Evolutionary conservation across 2,888 invertebrate genomes (phyloP).

Genomic region (Rhogogaster chlorosoma): DNA sequence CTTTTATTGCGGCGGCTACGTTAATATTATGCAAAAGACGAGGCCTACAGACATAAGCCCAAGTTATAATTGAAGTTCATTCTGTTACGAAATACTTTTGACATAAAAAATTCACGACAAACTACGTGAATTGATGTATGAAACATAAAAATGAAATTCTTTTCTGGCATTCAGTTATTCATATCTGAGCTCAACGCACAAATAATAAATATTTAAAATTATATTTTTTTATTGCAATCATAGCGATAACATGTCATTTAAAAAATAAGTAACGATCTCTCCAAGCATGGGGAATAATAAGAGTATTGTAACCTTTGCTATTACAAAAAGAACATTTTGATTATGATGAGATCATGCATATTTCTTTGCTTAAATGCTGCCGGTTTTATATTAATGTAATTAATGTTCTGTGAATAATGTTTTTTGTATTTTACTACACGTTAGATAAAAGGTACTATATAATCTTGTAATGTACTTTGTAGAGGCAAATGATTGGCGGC

Average conservation of each 20-base stretch:
- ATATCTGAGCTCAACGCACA: conserved; percentile 11
- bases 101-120: background rate
- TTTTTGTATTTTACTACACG: conserved; percentile 26
- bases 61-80: background rate
- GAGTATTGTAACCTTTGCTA: background rate
- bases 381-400: conserved; percentile 14
- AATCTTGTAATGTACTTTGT: background rate
- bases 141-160: background rate
- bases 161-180: background rate
- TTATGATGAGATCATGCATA: background rate
- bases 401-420: conserved; percentile 25
- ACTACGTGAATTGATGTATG: background rate
- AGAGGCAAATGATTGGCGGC: background rate
- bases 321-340: background rate
- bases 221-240: conserved; percentile 32
- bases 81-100: conserved; percentile 3
- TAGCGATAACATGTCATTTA: conserved; percentile 19
- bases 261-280: background rate
- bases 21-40: background rate
- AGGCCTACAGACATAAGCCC: background rate
- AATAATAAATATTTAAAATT: conserved; percentile 6
- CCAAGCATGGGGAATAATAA: background rate
- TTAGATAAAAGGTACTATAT: background rate
- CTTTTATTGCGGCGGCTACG: background rate
- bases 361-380: background rate